Evolutionary conservation across 2,113 vertebrate genomes (phyloP).

Genomic region (Poeciliopsis turrubarensis): DNA sequence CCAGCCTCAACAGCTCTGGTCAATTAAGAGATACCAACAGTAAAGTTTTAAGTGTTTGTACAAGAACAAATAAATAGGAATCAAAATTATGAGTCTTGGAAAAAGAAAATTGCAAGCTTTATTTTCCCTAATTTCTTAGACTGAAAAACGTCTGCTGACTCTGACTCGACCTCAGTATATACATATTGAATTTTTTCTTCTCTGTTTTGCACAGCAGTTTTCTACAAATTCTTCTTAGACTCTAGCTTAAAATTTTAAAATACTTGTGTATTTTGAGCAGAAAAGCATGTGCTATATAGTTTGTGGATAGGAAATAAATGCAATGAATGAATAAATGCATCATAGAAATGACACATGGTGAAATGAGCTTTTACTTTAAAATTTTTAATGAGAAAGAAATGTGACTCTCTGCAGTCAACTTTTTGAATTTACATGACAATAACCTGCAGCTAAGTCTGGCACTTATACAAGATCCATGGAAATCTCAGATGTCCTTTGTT

Average conservation of each 20-base stretch:
- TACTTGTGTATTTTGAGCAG: not conserved
- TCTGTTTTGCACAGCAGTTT: no score
- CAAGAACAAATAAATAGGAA: slow-evolving; percentile 11
- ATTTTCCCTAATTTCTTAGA: not conserved
- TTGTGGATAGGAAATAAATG: not conserved
- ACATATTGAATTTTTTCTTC: not conserved
- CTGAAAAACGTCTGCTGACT: not conserved
- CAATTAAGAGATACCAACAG: not conserved
- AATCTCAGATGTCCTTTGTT: slow-evolving; percentile 9
- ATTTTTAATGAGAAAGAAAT: not conserved
- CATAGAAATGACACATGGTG: not conserved
- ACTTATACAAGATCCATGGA: not conserved
- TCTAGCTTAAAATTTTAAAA: not conserved
- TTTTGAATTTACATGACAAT: not conserved
- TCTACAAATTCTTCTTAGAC: not conserved
- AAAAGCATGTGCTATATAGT: not conserved
- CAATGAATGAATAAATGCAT: not conserved
- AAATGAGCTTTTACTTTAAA: no score
- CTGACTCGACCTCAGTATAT: not conserved
- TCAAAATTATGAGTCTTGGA: not conserved
- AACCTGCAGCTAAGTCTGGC: slow-evolving; percentile 13
- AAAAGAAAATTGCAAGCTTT: not conserved
- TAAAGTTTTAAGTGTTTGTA: slow-evolving; percentile 10
- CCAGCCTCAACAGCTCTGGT: slow-evolving; percentile 16
- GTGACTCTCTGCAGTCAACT: slow-evolving; percentile 7